Evolutionary conservation across 2,888 invertebrate species (phyloP).

Genomic region (Drosophila eohydei): DNA sequence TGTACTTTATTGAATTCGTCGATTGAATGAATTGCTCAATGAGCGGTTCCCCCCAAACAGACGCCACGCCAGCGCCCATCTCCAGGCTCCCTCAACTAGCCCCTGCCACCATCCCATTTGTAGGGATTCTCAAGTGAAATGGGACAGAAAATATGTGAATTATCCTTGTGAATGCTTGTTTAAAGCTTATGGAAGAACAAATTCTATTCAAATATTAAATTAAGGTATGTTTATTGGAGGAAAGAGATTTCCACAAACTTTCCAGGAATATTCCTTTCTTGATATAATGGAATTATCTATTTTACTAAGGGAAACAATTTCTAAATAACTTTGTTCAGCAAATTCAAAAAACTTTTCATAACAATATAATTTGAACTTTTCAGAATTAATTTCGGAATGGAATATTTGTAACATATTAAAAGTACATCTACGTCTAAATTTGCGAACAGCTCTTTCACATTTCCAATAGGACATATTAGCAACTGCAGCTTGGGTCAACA

Average conservation of each 20-base stretch:
- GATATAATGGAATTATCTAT: background rate
- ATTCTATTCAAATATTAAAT: background rate
- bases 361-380: background rate
- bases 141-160: slow-evolving; percentile 26
- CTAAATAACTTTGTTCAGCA: background rate
- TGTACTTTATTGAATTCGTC: slow-evolving; percentile 78
- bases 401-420: background rate
- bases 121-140: slow-evolving; percentile 38
- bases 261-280: background rate
- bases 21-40: slow-evolving; percentile 80
- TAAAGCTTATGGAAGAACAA: background rate
- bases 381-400: background rate
- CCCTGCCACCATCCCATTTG: background rate
- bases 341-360: background rate
- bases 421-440: background rate
- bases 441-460: background rate
- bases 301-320: background rate
- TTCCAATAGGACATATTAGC: background rate
- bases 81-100: background rate
- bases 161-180: slow-evolving; percentile 12
- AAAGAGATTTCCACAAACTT: background rate
- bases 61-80: background rate
- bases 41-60: slow-evolving; percentile 43
- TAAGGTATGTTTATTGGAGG: background rate
- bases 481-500: background rate